These are phyloP conservation scores for Radopholus similis DNA, from an alignment of 1,140 invertebrate genomes.

Conservation along the genomic window DNA sequence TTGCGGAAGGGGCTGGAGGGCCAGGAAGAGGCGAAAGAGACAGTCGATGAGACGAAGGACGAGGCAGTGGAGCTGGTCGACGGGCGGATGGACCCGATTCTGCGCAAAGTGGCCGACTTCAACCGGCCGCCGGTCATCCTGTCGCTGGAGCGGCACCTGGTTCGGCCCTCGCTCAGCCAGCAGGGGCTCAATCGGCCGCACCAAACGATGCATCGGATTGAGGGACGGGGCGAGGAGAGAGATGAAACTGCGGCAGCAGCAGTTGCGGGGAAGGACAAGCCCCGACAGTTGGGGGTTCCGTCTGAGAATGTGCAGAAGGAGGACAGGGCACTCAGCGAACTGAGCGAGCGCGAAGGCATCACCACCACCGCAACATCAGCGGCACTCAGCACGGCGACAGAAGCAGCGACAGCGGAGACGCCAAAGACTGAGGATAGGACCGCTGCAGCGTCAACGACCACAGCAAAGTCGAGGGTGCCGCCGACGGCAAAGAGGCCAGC, in stretches of 20 bases:
- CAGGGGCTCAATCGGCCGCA: neutral
- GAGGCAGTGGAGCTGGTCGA: slow-evolving; percentile 9
- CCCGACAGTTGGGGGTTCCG: too few relatives aligned
- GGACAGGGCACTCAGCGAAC: neutral
- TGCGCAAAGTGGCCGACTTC: slow-evolving; percentile 19
- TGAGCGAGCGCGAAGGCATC: neutral
- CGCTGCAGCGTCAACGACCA: neutral
- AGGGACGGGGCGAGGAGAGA: too few relatives aligned
- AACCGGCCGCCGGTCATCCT: slow-evolving; percentile 14
- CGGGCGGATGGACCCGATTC: slow-evolving; percentile 17
- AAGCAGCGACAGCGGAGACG: neutral
- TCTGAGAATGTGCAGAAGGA: neutral
- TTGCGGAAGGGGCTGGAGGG: slow-evolving; percentile 2
- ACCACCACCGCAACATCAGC: neutral
- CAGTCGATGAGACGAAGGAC: neutral
- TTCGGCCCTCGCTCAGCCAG: neutral
- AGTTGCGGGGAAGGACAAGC: too few relatives aligned
- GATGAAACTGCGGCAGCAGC: too few relatives aligned
- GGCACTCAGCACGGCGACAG: neutral
- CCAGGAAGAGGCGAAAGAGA: neutral
- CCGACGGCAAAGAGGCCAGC: neutral
- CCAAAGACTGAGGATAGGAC: neutral
- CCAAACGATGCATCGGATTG: too few relatives aligned
- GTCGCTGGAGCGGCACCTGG: slow-evolving; percentile 11
- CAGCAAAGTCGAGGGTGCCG: neutral